Base-by-base conservation (phyloP, 2,797 vertebrate genomes). In the Danio kyathit region DNA sequence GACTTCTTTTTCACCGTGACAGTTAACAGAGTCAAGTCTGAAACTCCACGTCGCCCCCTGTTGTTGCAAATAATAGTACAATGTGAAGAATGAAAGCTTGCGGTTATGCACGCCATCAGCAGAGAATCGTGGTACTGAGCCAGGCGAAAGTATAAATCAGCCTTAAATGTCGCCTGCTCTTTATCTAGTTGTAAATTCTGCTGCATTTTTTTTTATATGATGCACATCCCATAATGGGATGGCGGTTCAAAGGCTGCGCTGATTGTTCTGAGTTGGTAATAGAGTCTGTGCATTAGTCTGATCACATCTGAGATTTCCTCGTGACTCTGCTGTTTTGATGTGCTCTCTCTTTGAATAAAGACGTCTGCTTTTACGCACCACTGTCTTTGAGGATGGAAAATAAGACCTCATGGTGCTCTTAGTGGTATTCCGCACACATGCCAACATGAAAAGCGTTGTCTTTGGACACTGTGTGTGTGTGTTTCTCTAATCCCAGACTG, bases 221-320 rank as follows among this genome's bases (percentile, higher is more conserved):
- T 0, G 6, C 51, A 17, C 11, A 5, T 69, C 14, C 21, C 60
- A 65, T 79, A 70, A 70, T 69, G 54, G 65, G 66, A 51, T 0
- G 5, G 54, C 8, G 12, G 76, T 79, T 79, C 76, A 79, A 79
- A 70, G 76, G 54, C 65, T 41, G 7, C 7, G 11, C 16, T 60
- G 41, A 70, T 70, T 79, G 76, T 61, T 70, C 56, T 13, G 12
- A 70, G 65, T 48, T 60, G 11, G 29, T 70, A 70, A 79, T 70
- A 52, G 76, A 79, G 76, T 70, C 65, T 70, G 66, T 79, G 65
- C 76, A 79, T 79, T 79, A 79, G 76, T 70, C 76, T 70, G 76
- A 79, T 79, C 76, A 70, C 54, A 17, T 70, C 46, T 79, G 54
- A 51, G 29, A 43, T 70, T 59, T 74, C 61, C 64, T 44, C 7